Evolutionary conservation across 2,113 vertebrate species (phyloP).

Genomic region (Carassius gibelio): DNA sequence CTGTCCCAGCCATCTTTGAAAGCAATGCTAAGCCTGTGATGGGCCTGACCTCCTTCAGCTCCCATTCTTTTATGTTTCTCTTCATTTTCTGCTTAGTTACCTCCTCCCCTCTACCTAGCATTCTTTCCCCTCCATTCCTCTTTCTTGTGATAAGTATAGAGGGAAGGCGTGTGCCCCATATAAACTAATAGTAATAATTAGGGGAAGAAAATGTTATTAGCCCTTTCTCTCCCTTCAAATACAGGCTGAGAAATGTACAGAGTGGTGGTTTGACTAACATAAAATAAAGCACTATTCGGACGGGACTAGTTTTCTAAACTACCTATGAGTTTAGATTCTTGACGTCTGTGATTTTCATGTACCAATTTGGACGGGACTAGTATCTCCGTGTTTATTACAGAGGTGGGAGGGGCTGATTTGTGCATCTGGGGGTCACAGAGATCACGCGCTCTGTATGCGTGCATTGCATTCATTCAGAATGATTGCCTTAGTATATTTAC

Average conservation of each 20-base stretch:
- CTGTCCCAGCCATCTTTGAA: constrained; percentile 99
- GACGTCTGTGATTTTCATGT: too few relatives aligned
- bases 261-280: background rate
- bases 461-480: too few relatives aligned
- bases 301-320: too few relatives aligned
- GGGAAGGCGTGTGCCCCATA: constrained; percentile 68
- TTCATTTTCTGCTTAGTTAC: constrained; percentile 97
- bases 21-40: constrained; percentile 95
- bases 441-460: too few relatives aligned
- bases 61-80: constrained; percentile 96
- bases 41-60: constrained; percentile 97
- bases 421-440: too few relatives aligned
- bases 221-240: constrained; percentile 65
- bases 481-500: too few relatives aligned
- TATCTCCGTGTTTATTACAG: too few relatives aligned
- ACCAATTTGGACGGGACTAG: too few relatives aligned
- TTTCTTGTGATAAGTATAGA: constrained; percentile 75
- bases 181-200: constrained; percentile 56
- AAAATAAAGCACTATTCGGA: background rate
- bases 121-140: constrained; percentile 39
- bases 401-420: too few relatives aligned
- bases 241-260: constrained; percentile 39
- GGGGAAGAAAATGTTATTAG: constrained; percentile 69
- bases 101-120: constrained; percentile 66
- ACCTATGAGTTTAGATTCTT: too few relatives aligned